These are phyloP conservation scores for Eucera pruinosa DNA, from an alignment of 2,888 invertebrate species.

Conservation along the genomic window DNA sequence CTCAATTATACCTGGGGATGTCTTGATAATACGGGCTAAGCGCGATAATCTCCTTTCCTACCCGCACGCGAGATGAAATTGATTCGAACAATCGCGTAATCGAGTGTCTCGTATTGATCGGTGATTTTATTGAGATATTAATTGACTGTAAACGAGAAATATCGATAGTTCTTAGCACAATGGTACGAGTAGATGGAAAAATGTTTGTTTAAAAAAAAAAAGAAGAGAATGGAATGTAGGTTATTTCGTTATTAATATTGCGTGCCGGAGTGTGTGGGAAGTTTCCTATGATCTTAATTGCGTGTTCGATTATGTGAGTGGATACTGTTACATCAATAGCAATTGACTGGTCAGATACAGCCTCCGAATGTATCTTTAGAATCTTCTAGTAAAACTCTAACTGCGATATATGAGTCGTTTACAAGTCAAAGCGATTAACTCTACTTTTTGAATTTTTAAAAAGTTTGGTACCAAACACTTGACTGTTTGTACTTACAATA, in stretches of 20 bases:
- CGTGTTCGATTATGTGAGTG: not conserved
- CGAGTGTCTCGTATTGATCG: not conserved
- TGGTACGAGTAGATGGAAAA: no score
- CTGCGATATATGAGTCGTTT: no score
- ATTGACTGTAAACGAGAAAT: no score
- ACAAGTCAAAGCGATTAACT: no score
- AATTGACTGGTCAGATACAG: not conserved
- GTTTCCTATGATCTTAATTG: constrained; percentile 22
- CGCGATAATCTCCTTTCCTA: constrained; percentile 24
- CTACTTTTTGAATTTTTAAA: no score
- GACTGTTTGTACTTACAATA: no score
- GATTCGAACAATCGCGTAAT: constrained; percentile 11
- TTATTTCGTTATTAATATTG: constrained; percentile 11
- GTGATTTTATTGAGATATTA: no score
- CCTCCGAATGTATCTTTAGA: not conserved
- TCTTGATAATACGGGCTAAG: constrained; percentile 34
- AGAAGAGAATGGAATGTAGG: not conserved
- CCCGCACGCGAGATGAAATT: not conserved
- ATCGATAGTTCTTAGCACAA: no score
- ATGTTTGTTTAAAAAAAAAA: no score
- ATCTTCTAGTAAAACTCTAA: not conserved
- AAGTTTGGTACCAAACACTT: no score
- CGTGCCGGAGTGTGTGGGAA: constrained; percentile 5
- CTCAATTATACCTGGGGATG: constrained; percentile 28
- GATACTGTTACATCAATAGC: not conserved